These are phyloP conservation scores for Drepana falcataria DNA, from an alignment of 2,888 invertebrate species.

Conservation along the genomic window DNA sequence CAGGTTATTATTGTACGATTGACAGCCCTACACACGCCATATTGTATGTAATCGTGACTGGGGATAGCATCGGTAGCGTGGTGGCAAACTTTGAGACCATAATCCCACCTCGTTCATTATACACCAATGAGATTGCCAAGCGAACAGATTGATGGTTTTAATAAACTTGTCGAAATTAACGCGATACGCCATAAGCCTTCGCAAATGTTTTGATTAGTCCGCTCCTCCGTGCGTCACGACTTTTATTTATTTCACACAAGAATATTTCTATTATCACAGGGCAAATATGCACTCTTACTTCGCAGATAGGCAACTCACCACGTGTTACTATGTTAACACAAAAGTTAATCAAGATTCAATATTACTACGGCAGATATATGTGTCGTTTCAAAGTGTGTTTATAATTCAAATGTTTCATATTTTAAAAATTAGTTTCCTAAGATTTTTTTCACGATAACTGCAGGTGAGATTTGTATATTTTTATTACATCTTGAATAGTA, in stretches of 20 bases:
- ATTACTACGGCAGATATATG: no score
- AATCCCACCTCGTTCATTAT: slow-evolving; percentile 68
- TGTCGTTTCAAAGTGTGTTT: no score
- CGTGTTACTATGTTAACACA: not conserved
- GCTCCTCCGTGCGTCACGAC: slow-evolving; percentile 3
- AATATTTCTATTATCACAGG: not conserved
- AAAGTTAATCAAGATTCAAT: no score
- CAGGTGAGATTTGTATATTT: no score
- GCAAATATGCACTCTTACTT: not conserved
- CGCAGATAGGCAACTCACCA: not conserved
- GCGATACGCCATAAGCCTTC: slow-evolving; percentile 11
- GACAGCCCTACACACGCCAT: slow-evolving; percentile 29
- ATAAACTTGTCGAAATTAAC: slow-evolving; percentile 32
- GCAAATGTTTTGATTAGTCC: slow-evolving; percentile 14
- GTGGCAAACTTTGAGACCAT: slow-evolving; percentile 41
- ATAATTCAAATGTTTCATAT: no score
- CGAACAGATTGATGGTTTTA: slow-evolving; percentile 53
- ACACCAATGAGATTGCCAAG: slow-evolving; percentile 49
- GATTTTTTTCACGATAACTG: no score
- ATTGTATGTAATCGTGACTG: slow-evolving; percentile 33
- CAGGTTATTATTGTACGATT: not conserved
- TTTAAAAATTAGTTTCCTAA: no score
- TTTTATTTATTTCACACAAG: not conserved
- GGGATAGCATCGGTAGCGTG: slow-evolving; percentile 31
- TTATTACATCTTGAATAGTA: no score